Evolutionary conservation across 2,113 vertebrate genomes (phyloP).

Genomic region (Dendropsophus ebraccatus): DNA sequence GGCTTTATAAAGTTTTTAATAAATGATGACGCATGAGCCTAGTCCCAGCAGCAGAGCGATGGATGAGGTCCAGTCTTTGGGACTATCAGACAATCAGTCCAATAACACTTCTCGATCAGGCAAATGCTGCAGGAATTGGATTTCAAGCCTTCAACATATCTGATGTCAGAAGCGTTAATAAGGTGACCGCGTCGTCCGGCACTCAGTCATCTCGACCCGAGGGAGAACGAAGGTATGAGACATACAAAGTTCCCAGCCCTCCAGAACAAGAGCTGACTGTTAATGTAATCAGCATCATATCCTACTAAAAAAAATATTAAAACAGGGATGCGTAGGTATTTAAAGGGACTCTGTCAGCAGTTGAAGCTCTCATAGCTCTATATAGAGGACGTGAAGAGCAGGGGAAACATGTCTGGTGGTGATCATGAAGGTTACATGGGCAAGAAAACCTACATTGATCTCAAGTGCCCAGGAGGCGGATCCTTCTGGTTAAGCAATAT

Average conservation of each 20-base stretch:
- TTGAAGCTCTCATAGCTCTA: no score
- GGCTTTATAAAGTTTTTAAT: slow-evolving; percentile 3
- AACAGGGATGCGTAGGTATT: no score
- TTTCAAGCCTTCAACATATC: neutral
- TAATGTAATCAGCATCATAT: neutral
- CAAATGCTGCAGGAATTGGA: neutral
- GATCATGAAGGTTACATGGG: no score
- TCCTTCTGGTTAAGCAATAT: no score
- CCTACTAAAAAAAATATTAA: neutral
- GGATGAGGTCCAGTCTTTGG: neutral
- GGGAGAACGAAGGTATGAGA: neutral
- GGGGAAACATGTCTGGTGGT: no score
- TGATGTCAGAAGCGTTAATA: neutral
- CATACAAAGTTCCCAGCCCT: neutral
- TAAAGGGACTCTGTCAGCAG: no score
- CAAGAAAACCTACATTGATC: no score
- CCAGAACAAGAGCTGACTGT: neutral
- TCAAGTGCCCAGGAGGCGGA: no score
- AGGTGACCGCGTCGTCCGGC: neutral
- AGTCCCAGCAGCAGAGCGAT: neutral
- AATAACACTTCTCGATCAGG: neutral
- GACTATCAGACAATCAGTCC: neutral
- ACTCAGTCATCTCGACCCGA: neutral
- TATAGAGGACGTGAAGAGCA: no score
- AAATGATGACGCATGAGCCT: neutral